Evolutionary conservation across 2,888 invertebrate species (phyloP), one percentile per base, ranked within the genome.

Genomic region (Aspidiotus rigidus): DNA sequence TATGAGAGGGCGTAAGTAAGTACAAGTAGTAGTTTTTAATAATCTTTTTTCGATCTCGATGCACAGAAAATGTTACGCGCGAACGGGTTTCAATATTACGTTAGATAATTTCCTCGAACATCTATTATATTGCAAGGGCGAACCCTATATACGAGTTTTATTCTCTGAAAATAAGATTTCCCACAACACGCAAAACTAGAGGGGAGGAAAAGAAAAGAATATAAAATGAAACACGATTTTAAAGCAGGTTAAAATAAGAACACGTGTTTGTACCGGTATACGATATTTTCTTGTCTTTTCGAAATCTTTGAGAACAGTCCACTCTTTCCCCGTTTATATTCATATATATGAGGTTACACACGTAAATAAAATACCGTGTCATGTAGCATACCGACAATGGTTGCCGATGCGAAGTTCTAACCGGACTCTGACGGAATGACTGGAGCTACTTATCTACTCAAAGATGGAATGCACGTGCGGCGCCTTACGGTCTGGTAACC

Each of bases 401-500:
- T 62, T 42, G 62, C 62, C 62, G 62, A 62, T 62, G 62, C 62
- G 16, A 62, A 28, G n/a, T 41, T 11, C 3, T n/a, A 62, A 62
- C 41, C 62, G 41, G 62, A 62, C 62, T 62, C 59, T 17, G 59
- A 59, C 39, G 59, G 59, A 28, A 59, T 39, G 59, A 39, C 59
- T 28, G 13, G 59, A 59, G 59, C 59, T 39, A 59, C 59, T 59
- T 59, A 59, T 59, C 59, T 59, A 28, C 59, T 39, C 17, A 13
- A 9, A 28, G 28, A 59, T 59, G 59, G 59, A 59, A 59, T 59
- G 59, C 39, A 59, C 59, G 59, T 39, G 13, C 59, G 59, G 59
- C 59, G 59, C 59, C 59, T 59, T 59, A 59, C 59, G 39, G 59
- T 59, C 59, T 59, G 59, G 17, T 59, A 59, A 59, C 59, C 59